phyloP scores from a whole-genome alignment of 2,113 vertebrate genomes.

The Lepisosteus oculatus region DNA sequence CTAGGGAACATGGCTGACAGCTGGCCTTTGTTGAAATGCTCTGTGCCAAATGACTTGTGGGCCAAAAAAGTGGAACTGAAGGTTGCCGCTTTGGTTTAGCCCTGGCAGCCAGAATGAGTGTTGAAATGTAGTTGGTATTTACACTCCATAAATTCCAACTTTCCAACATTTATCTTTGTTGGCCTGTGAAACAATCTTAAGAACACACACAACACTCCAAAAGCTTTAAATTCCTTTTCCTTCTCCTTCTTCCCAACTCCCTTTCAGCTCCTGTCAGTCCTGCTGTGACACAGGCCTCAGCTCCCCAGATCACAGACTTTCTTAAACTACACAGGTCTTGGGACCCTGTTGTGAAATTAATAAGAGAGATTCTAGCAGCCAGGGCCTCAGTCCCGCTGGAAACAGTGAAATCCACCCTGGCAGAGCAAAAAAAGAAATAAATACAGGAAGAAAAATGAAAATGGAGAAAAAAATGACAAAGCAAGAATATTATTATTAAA shows the following conservation, averaged over 20 bases:
- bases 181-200: neutral
- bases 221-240: constrained; percentile 3
- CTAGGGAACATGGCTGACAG: neutral
- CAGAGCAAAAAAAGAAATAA: neutral
- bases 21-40: neutral
- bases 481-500: neutral
- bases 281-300: neutral
- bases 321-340: neutral
- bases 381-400: neutral
- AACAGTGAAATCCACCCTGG: neutral
- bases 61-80: neutral
- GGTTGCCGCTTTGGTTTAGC: neutral
- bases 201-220: neutral
- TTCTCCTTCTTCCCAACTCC: neutral
- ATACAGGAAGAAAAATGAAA: neutral
- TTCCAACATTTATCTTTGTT: constrained; percentile 11
- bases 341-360: neutral
- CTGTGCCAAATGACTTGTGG: neutral
- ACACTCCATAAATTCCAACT: constrained; percentile 22
- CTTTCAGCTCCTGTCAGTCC: constrained; percentile 6
- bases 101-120: neutral
- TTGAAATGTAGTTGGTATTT: constrained; percentile 18
- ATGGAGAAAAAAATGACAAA: neutral
- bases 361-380: neutral
- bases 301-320: neutral